Evolutionary conservation across 2,113 vertebrate species (phyloP), one percentile per base, ranked within the genome.

Genomic region (Halichoeres trimaculatus): DNA sequence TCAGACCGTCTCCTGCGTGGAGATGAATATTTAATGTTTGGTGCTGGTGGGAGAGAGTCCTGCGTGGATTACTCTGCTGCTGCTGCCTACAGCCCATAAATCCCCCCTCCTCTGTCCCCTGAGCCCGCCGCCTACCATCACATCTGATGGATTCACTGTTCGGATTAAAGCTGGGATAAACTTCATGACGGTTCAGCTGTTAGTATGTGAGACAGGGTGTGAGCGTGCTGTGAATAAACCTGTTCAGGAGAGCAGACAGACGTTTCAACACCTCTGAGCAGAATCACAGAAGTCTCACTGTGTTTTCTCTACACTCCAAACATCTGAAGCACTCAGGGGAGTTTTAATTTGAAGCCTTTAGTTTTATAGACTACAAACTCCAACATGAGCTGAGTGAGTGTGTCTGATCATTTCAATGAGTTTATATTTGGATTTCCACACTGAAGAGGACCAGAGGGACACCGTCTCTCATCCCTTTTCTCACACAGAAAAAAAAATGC

Each of bases 21-120:
- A 79, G 48, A 80, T 88, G 8, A 76, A 90, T 89, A 78, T 87
- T 83, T 84, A 41, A 89, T 83, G 60, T 70, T 84, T 55, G 22
- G 50, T 70, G 85, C 68, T 63, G 58, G 50, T 67, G 69, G 70
- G 64, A 83, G 78, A 77, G 58, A 76, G 41, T 47, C 58, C 63
- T 78, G n/a, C 13, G n/a, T 78, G 70, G 68, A 79, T 83, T 77
- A 79, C 34, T 55, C 74, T 79, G 60, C 78, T 83, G 60, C 78
- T 83, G 83, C 77, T 83, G 83, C 77, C 81, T 69, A 23, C 58
- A 74, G 80, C 72, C 60, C 75, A 72, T 88, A 87, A 87, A 86
- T 76, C 83, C 61, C 59, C 53, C 81, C 41, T 56, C 38, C 34
- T n/a, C n/a, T n/a, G 61, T 76, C 82, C 80, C 81, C 52, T 11